Evolutionary conservation across 2,113 vertebrate genomes (phyloP).

Genomic region (Microtus ochrogaster): DNA sequence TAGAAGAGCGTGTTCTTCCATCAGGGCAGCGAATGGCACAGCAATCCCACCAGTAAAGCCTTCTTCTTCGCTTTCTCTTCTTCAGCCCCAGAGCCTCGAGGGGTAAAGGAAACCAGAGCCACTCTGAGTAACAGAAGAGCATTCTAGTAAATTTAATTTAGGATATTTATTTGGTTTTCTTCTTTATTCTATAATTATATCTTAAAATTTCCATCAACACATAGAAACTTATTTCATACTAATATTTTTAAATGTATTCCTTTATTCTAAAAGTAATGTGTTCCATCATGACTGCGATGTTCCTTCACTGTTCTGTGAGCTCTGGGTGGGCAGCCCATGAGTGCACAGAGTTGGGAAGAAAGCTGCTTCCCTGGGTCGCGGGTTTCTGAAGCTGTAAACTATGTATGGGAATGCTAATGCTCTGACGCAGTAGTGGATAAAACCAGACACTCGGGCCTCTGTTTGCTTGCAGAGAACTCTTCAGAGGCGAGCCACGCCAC

Average conservation of each 20-base stretch:
- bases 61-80: background rate
- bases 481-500: constrained; percentile 95
- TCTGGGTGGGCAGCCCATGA: background rate
- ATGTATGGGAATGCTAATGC: constrained; percentile 61
- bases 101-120: background rate
- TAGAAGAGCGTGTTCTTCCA: background rate
- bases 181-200: background rate
- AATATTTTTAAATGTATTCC: background rate
- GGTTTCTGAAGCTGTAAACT: background rate
- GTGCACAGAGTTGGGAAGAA: background rate
- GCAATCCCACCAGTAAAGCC: background rate
- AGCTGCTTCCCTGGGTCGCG: background rate
- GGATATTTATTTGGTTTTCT: constrained; percentile 19
- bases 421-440: constrained; percentile 45
- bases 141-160: constrained; percentile 25
- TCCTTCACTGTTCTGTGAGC: background rate
- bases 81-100: background rate
- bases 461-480: constrained; percentile 92
- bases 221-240: background rate
- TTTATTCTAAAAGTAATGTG: constrained; percentile 18
- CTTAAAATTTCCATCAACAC: background rate
- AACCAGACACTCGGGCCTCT: constrained; percentile 78
- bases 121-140: background rate
- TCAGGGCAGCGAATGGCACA: background rate
- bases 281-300: background rate